phyloP scores from a whole-genome alignment of 2,113 vertebrate species.

The Caracal caracal region DNA sequence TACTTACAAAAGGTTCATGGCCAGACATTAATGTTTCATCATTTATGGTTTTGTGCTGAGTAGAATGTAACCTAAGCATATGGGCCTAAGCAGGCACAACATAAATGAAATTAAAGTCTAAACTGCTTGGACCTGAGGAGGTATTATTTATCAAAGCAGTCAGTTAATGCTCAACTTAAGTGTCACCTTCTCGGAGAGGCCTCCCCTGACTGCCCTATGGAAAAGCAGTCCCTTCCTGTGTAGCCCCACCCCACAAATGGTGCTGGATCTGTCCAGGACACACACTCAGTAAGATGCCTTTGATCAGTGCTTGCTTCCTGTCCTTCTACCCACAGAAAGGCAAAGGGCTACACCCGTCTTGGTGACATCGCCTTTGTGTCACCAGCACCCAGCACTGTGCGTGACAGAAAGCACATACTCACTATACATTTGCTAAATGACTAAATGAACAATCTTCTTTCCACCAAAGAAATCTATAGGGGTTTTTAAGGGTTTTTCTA shows the following conservation, averaged over 20 bases:
- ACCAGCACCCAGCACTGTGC: background rate
- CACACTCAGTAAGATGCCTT: background rate
- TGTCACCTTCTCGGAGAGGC: background rate
- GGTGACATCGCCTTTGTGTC: background rate
- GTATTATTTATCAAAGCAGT: background rate
- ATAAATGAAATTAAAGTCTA: background rate
- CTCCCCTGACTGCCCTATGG: background rate
- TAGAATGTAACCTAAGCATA: conserved; percentile 26
- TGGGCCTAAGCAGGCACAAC: background rate
- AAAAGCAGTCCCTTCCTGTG: background rate
- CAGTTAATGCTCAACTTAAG: background rate
- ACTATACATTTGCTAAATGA: background rate
- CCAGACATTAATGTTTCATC: background rate
- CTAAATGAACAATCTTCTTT: background rate
- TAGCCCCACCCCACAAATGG: background rate
- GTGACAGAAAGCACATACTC: background rate
- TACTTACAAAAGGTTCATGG: background rate
- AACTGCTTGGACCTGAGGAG: background rate
- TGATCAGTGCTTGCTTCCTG: background rate
- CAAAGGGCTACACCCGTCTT: background rate
- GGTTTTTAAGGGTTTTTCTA: background rate
- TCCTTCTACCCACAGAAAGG: background rate
- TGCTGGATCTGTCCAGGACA: background rate
- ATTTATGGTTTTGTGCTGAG: background rate
- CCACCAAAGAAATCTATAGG: background rate